These are phyloP conservation scores for Trachythela sp. DNA, from an alignment of 64 coral and sea anemone genomes.

Conservation along the genomic window DNA sequence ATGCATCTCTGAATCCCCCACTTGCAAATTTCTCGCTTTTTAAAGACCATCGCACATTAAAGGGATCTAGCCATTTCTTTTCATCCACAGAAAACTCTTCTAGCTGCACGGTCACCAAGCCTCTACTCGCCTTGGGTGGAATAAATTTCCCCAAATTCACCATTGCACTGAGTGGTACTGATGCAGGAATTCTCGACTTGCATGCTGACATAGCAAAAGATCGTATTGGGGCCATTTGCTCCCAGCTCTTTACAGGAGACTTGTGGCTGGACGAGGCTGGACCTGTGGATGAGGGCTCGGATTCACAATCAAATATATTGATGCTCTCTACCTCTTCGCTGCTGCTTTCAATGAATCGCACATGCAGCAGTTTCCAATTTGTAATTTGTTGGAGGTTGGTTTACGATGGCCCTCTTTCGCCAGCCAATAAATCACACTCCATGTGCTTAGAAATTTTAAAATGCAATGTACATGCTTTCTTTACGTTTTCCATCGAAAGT, in stretches of 20 bases:
- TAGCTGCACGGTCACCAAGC: conserved; percentile 32
- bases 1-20: conserved; percentile 48
- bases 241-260: not conserved
- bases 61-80: conserved; percentile 41
- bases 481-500: conserved; percentile 42
- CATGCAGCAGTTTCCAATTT: conserved; percentile 45
- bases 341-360: conserved; percentile 45
- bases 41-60: conserved; percentile 35
- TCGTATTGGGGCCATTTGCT: not conserved
- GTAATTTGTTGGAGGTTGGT: conserved; percentile 37
- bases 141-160: conserved; percentile 33
- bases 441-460: conserved; percentile 34
- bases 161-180: conserved; percentile 52
- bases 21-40: conserved; percentile 46
- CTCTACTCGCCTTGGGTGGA: conserved; percentile 45
- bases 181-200: conserved; percentile 35
- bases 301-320: too few species aligned
- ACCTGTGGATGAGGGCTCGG: too few species aligned
- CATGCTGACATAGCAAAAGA: conserved; percentile 22
- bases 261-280: too few species aligned
- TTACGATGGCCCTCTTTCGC: conserved; percentile 53
- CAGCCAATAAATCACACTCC: conserved; percentile 47
- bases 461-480: conserved; percentile 38
- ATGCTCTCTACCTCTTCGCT: not conserved
- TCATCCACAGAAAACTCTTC: conserved; percentile 45